Percentiles rank a stretch among this genome's conserved stretches.
Conservation (phyloP, 2,797 vertebrate species). For the Phataginus tricuspis region DNA sequence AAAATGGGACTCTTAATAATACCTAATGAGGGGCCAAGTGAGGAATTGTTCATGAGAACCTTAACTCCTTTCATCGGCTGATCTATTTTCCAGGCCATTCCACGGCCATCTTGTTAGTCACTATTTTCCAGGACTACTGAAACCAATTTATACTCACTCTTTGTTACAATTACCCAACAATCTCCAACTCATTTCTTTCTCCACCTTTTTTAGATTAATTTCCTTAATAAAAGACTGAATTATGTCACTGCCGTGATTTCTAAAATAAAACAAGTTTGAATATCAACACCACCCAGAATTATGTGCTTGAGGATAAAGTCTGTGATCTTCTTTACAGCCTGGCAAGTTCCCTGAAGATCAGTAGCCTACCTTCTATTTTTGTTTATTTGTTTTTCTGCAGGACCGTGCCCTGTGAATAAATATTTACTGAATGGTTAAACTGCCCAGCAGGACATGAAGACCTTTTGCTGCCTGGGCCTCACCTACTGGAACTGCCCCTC, state of each 20-base stretch:
- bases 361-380: fast-evolving
- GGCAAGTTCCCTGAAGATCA: neutral
- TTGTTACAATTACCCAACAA: neutral
- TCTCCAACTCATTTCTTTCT: fast-evolving
- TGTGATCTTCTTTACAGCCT: neutral
- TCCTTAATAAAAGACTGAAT: neutral
- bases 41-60: neutral
- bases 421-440: neutral
- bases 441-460: fast-evolving
- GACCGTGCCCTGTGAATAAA: neutral
- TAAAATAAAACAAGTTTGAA: neutral
- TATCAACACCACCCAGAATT: neutral
- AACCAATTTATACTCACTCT: neutral
- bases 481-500: neutral
- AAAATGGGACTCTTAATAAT: neutral
- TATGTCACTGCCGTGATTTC: neutral
- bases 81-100: neutral
- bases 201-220: neutral
- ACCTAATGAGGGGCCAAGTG: neutral
- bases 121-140: neutral
- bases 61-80: neutral
- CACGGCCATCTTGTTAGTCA: no score
- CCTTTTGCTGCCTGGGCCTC: no score
- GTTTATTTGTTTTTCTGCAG: neutral
- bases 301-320: neutral